These are phyloP conservation scores for Trochalopteron elliotii DNA, from an alignment of 2,113 vertebrate genomes.

Conservation along the genomic window DNA sequence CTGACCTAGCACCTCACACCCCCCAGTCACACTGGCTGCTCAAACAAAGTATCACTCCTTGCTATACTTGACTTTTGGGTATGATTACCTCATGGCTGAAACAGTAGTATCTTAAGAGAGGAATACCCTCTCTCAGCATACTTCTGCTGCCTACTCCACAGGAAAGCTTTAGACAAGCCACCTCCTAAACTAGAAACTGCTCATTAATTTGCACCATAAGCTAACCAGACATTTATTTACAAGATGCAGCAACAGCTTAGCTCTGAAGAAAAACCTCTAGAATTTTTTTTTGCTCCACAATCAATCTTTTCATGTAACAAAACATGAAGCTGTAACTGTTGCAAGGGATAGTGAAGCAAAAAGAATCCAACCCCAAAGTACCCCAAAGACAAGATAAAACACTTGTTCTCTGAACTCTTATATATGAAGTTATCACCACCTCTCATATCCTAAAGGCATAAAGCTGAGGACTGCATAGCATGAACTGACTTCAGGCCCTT, in stretches of 20 bases:
- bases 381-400: not conserved
- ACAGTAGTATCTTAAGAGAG: not conserved
- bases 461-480: not conserved
- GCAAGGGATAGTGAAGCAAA: not conserved
- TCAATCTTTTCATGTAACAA: not conserved
- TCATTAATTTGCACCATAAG: not conserved
- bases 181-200: not conserved
- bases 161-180: not conserved
- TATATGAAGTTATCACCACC: not conserved
- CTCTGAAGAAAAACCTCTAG: not conserved
- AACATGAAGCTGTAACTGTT: rapidly evolving
- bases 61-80: not conserved
- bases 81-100: not conserved
- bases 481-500: not conserved
- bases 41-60: not conserved
- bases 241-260: not conserved
- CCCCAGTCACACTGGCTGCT: not conserved
- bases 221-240: not conserved
- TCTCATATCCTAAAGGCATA: not conserved
- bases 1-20: not conserved
- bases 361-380: not conserved
- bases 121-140: not conserved
- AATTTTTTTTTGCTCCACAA: not conserved
- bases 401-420: not conserved
- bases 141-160: not conserved